Evolutionary conservation across 2,797 vertebrate genomes (phyloP).

Genomic region (Halcyon smyrnensis): DNA sequence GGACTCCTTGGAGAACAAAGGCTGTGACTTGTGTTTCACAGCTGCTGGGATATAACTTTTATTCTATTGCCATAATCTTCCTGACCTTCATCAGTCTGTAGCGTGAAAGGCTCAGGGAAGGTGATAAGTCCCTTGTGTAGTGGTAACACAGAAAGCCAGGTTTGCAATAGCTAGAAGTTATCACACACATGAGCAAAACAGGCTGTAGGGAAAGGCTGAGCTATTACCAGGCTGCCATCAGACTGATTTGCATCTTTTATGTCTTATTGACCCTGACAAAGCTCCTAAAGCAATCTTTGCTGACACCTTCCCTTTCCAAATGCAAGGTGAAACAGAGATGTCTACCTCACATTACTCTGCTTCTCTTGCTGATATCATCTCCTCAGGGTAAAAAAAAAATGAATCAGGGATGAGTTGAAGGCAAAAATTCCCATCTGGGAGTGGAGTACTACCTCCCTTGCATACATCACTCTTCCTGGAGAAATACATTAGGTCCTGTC

Average conservation of each 20-base stretch:
- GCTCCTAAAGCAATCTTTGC: neutral
- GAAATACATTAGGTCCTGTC: neutral
- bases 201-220: neutral
- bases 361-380: neutral
- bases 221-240: neutral
- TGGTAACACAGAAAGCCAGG: neutral
- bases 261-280: neutral
- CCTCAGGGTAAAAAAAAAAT: neutral
- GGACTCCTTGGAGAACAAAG: neutral
- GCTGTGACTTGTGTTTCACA: neutral
- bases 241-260: neutral
- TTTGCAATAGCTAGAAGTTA: neutral
- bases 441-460: neutral
- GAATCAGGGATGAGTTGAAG: neutral
- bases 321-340: neutral
- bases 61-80: neutral
- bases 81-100: neutral
- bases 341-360: neutral
- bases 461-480: neutral
- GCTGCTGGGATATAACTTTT: neutral
- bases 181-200: neutral
- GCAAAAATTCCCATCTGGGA: neutral
- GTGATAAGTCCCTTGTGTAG: neutral
- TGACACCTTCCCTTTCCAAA: conserved; percentile 18
- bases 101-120: neutral